Conservation (phyloP, 1,140 invertebrate species). For the Psilanteris sp. region DNA sequence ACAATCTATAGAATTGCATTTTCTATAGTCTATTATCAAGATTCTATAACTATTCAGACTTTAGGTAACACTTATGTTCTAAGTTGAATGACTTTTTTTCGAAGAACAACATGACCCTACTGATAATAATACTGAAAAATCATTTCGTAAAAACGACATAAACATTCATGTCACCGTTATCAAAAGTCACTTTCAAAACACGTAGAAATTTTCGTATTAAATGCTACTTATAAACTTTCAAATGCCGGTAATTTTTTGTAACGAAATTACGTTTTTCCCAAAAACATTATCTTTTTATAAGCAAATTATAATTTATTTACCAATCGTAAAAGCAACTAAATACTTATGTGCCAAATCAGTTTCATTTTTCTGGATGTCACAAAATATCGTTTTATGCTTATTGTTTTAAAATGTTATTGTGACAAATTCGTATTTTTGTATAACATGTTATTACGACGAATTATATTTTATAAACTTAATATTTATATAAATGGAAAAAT, state of each 20-base stretch:
- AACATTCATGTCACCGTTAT: slow-evolving; percentile 21
- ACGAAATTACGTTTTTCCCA: no score
- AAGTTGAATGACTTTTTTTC: slow-evolving; percentile 44
- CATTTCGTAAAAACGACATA: slow-evolving; percentile 19
- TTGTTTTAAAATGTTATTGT: no score
- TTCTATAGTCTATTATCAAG: slow-evolving; percentile 59
- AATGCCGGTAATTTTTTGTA: slow-evolving; percentile 5
- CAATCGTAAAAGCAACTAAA: no score
- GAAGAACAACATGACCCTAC: slow-evolving; percentile 46
- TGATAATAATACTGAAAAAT: slow-evolving; percentile 34
- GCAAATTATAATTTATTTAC: no score
- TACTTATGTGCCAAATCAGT: no score
- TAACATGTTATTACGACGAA: no score
- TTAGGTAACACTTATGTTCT: slow-evolving; percentile 68
- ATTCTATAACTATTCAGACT: slow-evolving; percentile 74
- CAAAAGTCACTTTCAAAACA: slow-evolving; percentile 43
- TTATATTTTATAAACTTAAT: no score
- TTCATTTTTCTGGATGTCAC: no score
- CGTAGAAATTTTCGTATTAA: slow-evolving; percentile 34
- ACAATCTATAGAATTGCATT: slow-evolving; percentile 64
- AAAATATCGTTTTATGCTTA: no score
- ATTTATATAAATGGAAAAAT: no score
- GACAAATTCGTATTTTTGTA: no score
- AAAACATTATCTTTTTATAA: no score
- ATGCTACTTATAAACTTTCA: slow-evolving; percentile 18